Conservation (phyloP, 2,113 vertebrate genomes). For the Dasyprocta punctata region DNA sequence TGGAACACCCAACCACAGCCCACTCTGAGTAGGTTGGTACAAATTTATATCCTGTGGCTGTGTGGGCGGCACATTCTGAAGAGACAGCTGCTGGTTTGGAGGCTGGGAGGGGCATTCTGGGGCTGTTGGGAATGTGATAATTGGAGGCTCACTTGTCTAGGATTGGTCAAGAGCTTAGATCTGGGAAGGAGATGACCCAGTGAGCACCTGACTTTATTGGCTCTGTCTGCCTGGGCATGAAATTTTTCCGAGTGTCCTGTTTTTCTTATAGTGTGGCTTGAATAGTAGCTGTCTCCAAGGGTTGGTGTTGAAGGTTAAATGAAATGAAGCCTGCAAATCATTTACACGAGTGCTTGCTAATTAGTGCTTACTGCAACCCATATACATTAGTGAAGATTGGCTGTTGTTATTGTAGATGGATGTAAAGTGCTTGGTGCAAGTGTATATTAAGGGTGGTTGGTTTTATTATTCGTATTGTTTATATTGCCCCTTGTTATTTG, state of each 20-base stretch:
- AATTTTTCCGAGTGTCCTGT: neutral
- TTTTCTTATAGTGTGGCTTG: neutral
- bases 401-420: neutral
- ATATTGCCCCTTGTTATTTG: neutral
- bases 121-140: neutral
- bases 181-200: neutral
- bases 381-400: neutral
- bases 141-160: slow-evolving; percentile 7
- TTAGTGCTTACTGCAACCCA: neutral
- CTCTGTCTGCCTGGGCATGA: neutral
- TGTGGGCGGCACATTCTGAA: slow-evolving; percentile 60
- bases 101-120: neutral
- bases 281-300: neutral
- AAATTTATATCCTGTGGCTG: slow-evolving; percentile 50
- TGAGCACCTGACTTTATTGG: neutral
- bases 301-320: neutral
- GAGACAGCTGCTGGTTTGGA: slow-evolving; percentile 58
- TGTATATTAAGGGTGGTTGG: neutral
- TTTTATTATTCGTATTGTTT: neutral
- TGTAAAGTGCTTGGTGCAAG: neutral
- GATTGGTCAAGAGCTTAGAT: slow-evolving; percentile 9
- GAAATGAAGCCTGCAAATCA: neutral
- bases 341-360: neutral
- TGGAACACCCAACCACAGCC: slow-evolving; percentile 53
- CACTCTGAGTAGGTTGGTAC: slow-evolving; percentile 57